Base-by-base conservation (phyloP, 2,113 vertebrate species). In the Excalfactoria chinensis region DNA sequence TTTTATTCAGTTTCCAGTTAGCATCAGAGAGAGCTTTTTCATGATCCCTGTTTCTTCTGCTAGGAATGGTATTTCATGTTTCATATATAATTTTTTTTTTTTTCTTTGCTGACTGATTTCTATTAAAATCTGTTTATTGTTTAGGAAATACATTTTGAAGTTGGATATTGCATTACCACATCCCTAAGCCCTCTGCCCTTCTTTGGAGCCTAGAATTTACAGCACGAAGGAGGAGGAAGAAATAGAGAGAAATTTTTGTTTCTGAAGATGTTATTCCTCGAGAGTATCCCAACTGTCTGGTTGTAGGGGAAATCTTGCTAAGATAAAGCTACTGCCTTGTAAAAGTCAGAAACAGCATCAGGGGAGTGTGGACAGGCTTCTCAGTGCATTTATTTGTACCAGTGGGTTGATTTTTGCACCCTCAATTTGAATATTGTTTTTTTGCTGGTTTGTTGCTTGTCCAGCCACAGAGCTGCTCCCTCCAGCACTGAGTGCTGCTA, bases 51-150 rank as follows among this genome's bases (percentile, higher is more conserved):
- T 93, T 95, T 94, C 90, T 95, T 93, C 79, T 94, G 35, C 80
- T 91, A 60, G 72, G 78, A 91, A 62, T 7, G 7, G 67, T 79
- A 86, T 95, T 96, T 97, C 81, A 73, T 91, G 87, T 94, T 94
- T 94, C 87, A 63, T 90, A 90, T 86, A 85, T 94, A 95, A 71
- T 93, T 96, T 96, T 37, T 37, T 37, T 96, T 23, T 49, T 53
- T 94, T 96, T 85, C 84, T 92, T 85, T 94, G 63, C 88, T 80
- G 74, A 55, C 76, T 96, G 89, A 95, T 96, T 95, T 95, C 91
- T 96, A 94, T 96, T 96, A 94, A 96, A 96, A 93, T 94, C 70
- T 95, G 88, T 96, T 96, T 96, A 95, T 96, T 95, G 91, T 95
- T 94, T 95, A 85, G 91, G 80, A 93, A 94, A 96, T 92, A 89